Evolutionary conservation across 2,888 invertebrate species (phyloP).

Genomic region (Polyommatus icarus): DNA sequence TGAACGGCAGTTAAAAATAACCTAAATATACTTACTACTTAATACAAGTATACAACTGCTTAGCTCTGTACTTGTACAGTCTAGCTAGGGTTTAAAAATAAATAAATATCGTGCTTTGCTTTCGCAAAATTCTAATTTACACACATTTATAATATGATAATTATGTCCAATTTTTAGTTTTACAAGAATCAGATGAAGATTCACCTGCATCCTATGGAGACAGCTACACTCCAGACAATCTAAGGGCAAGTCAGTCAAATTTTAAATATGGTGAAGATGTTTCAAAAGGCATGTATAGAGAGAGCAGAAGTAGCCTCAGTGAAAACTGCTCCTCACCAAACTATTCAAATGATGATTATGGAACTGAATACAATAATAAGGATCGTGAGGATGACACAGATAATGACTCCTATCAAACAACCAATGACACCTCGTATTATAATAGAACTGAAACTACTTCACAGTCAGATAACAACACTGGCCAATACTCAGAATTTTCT

Average conservation of each 20-base stretch:
- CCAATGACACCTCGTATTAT: slow-evolving; percentile 56
- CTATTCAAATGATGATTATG: slow-evolving; percentile 62
- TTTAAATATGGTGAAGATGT: slow-evolving; percentile 52
- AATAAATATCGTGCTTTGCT: not conserved
- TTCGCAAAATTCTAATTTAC: not conserved
- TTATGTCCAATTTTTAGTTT: slow-evolving; percentile 44
- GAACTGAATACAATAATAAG: slow-evolving; percentile 57
- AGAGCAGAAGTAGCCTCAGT: slow-evolving; percentile 68
- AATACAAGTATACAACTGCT: not conserved
- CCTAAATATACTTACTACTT: not conserved
- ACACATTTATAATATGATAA: not conserved
- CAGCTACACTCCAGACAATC: slow-evolving; percentile 44
- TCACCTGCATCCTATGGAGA: slow-evolving; percentile 50
- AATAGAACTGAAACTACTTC: slow-evolving; percentile 49
- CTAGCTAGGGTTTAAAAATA: not conserved
- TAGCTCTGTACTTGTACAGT: not conserved
- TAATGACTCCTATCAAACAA: slow-evolving; percentile 54
- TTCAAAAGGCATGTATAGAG: slow-evolving; percentile 53
- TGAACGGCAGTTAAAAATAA: too few relatives aligned
- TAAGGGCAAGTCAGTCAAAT: slow-evolving; percentile 49
- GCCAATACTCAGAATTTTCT: slow-evolving; percentile 65
- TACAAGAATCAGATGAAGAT: slow-evolving; percentile 69
- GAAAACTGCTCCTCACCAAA: slow-evolving; percentile 72
- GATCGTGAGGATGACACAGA: slow-evolving; percentile 53
- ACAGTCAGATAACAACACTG: slow-evolving; percentile 41